phyloP scores from a whole-genome alignment of 2,113 vertebrate genomes.

The Cranoglanis bouderius region DNA sequence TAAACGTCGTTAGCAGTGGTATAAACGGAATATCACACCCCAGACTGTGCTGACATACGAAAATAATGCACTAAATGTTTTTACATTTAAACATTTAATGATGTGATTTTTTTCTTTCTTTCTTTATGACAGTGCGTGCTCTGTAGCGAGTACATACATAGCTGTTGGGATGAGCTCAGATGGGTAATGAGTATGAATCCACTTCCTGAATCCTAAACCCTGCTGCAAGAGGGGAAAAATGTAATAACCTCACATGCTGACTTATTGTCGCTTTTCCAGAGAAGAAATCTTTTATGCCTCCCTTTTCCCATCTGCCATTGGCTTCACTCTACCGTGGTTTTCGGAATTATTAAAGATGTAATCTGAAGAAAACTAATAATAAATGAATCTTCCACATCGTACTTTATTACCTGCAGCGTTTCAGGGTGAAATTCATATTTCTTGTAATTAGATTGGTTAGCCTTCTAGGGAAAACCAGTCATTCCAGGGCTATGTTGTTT shows the following conservation, averaged over 20 bases:
- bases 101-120: neutral
- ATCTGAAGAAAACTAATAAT: neutral
- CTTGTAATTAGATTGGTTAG: neutral
- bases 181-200: neutral
- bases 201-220: slow-evolving; percentile 2
- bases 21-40: neutral
- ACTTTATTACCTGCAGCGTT: neutral
- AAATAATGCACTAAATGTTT: neutral
- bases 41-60: neutral
- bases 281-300: neutral
- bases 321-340: neutral
- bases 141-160: neutral
- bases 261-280: neutral
- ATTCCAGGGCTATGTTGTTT: neutral
- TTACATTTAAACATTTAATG: neutral
- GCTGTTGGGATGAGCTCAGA: neutral
- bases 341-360: neutral
- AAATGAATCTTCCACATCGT: neutral
- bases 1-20: neutral
- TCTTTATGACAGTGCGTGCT: neutral
- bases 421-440: neutral
- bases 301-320: neutral
- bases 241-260: neutral
- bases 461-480: neutral
- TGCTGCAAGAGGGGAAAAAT: neutral